Evolutionary conservation across 1,140 invertebrate genomes (phyloP), one percentile per base, ranked within the genome.

Genomic region (Atta texana): DNA sequence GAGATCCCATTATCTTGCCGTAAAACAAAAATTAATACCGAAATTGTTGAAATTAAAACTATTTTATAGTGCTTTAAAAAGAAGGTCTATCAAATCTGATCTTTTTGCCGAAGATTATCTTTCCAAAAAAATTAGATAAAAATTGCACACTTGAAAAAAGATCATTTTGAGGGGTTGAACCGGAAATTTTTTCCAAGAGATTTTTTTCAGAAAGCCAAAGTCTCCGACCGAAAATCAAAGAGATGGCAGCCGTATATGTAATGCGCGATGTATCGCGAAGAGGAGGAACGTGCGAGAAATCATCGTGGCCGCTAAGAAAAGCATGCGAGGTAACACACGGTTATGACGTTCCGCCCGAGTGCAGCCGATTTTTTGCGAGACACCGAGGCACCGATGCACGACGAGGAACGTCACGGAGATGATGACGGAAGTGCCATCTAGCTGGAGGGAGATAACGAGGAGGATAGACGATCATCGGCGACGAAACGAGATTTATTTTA

Each of bases 301-400:
- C 84, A 53, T 59, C 78, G 53, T 68, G 57, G 57, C 34, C n/a
- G 75, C 51, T 34, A 57, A 80, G 71, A 88, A 75, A 86, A 76
- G 69, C 75, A 87, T 64, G 86, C 80, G 80, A 21, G 68, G 4
- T 44, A 44, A 69, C 39, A 53, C 78, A 81, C 69, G 74, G 84
- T 88, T 88, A 90, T 85, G 89, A 88, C 87, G 89, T 91, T 91
- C 90, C 87, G 86, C 21, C 72, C 57, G 90, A 91, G 78, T 77
- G 89, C 66, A 28, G 53, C 16, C 18, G 78, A 91, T 90, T 91
- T 91, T 90, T 91, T 88, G 89, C 81, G 39, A 16, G n/a, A 76
- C 84, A 69, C 61, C 89, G 77, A 16, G n/a, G 87, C 87, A 71
- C 61, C 89, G 77, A 88, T 85, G 78, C 90, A 61, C 89, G 87